Conservation (phyloP, 2,113 vertebrate genomes). For the Ptyas mucosa region DNA sequence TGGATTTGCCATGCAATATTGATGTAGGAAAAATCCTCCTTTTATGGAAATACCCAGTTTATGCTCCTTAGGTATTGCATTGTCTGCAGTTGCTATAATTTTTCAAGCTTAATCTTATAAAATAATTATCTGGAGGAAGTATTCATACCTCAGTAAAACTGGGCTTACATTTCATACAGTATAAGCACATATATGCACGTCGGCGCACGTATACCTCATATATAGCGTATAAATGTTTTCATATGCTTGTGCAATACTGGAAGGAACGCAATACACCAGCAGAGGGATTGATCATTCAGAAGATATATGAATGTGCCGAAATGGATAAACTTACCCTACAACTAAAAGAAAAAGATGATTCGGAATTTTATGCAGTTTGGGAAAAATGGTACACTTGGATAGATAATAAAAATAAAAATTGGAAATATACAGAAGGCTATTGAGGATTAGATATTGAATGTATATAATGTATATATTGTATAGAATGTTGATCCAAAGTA, state of each 20-base stretch:
- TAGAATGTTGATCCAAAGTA: too few species aligned
- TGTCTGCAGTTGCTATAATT: background rate
- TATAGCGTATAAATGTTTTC: background rate
- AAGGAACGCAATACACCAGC: too few species aligned
- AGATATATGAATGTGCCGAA: too few species aligned
- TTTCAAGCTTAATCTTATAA: background rate
- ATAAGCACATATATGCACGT: background rate
- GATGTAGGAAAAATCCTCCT: background rate
- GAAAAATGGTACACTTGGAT: too few species aligned
- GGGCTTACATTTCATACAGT: background rate
- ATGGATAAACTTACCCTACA: too few species aligned
- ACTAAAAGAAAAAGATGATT: too few species aligned
- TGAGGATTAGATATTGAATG: too few species aligned
- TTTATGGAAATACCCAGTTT: constrained; percentile 21
- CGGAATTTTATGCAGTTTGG: too few species aligned
- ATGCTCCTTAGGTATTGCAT: background rate
- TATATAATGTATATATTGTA: too few species aligned
- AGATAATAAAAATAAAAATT: too few species aligned
- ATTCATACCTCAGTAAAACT: background rate
- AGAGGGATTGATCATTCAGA: too few species aligned
- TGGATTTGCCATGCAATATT: constrained; percentile 16
- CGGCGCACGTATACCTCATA: background rate
- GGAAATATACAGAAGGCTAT: too few species aligned
- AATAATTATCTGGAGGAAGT: background rate
- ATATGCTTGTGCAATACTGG: background rate